Percentiles rank a stretch among this genome's conserved stretches.
phyloP scores from a whole-genome alignment of 2,797 vertebrate species.

The Garrulus glandarius region DNA sequence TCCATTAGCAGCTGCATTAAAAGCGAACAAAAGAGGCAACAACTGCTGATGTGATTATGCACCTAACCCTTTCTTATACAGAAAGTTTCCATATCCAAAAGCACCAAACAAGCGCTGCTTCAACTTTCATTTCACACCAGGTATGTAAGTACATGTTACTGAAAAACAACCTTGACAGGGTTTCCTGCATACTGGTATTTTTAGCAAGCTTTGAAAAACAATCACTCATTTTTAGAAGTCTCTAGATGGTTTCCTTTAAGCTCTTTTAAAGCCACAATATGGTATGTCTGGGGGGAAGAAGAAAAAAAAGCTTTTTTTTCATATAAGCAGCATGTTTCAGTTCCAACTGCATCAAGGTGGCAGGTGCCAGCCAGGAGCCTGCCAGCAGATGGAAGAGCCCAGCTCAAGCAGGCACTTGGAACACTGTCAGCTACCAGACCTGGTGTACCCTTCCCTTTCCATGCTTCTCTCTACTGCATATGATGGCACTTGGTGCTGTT shows the following conservation, averaged over 20 bases:
- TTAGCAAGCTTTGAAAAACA: background rate
- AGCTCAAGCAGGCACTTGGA: background rate
- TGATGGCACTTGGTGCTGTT: background rate
- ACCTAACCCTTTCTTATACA: background rate
- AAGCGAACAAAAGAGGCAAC: slow-evolving; percentile 38
- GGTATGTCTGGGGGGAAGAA: background rate
- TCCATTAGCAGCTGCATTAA: slow-evolving; percentile 46
- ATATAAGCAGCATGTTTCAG: background rate
- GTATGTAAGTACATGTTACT: background rate
- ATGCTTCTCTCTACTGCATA: background rate
- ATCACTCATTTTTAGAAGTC: background rate
- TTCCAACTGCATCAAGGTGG: rapidly evolving
- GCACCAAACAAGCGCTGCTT: background rate
- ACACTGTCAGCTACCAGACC: background rate
- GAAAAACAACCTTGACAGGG: background rate
- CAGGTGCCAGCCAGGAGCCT: background rate
- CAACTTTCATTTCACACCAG: background rate
- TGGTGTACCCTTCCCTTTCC: background rate
- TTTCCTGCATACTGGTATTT: background rate
- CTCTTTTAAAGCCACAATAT: background rate
- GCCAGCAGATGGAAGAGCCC: background rate
- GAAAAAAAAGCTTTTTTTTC: background rate
- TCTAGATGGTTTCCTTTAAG: background rate
- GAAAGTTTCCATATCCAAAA: background rate
- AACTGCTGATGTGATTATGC: background rate